These are phyloP conservation scores for Anthophora plumipes DNA, from an alignment of 2,888 invertebrate genomes.

Conservation along the genomic window DNA sequence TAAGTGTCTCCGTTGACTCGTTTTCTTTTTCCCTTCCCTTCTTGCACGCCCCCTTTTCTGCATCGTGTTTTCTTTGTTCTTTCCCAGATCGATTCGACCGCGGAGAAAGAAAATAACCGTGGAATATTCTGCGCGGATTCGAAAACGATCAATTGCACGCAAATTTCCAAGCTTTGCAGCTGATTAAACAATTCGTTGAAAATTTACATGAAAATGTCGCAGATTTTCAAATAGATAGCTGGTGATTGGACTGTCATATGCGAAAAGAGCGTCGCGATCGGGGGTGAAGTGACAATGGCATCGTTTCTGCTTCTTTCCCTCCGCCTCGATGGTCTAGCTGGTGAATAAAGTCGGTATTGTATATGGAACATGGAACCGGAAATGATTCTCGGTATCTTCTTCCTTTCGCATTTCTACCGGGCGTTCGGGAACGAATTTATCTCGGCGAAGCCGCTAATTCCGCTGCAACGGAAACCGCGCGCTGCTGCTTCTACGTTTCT, in stretches of 20 bases:
- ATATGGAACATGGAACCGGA: constrained; percentile 28
- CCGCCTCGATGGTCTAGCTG: constrained; percentile 2
- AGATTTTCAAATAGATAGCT: background rate
- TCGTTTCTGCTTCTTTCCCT: constrained; percentile 10
- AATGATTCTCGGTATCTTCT: constrained; percentile 49
- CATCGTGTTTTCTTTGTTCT: background rate
- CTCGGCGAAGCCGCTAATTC: constrained; percentile 36
- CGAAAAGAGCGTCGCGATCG: background rate
- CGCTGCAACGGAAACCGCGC: constrained; percentile 12
- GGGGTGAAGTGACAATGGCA: constrained; percentile 3
- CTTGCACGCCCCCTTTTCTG: background rate
- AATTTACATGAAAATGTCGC: no score
- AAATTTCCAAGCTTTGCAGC: background rate
- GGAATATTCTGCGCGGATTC: background rate
- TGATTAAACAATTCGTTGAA: no score
- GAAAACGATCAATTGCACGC: background rate
- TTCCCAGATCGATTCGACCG: background rate
- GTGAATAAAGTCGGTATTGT: constrained; percentile 42
- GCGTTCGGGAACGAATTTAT: constrained; percentile 41
- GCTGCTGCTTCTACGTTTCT: no score
- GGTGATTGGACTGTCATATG: constrained; percentile 13
- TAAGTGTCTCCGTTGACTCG: background rate
- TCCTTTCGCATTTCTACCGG: constrained; percentile 20
- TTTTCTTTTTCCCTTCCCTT: background rate
- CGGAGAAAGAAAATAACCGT: background rate